These are phyloP conservation scores for Gambelia wislizenii DNA, from an alignment of 2,797 vertebrate genomes.

Conservation along the genomic window DNA sequence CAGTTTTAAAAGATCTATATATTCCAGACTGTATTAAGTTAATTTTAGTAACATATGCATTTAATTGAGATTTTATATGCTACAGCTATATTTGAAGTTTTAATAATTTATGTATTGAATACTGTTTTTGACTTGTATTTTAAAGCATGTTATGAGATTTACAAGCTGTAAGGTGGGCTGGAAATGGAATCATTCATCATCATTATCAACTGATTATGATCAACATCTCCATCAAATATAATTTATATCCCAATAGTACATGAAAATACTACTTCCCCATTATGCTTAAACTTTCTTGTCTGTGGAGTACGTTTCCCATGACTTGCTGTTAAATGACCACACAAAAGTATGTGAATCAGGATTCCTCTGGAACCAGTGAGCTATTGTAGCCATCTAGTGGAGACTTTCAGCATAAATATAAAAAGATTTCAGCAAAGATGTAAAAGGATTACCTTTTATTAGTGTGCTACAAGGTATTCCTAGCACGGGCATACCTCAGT, in stretches of 20 bases:
- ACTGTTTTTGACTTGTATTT: neutral
- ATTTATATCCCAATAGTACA: neutral
- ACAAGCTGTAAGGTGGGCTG: neutral
- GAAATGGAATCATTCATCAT: too few species aligned
- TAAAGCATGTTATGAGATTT: neutral
- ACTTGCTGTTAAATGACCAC: neutral
- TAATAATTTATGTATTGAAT: neutral
- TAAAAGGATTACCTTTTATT: neutral
- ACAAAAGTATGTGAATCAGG: neutral
- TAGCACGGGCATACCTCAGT: too few species aligned
- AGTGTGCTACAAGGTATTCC: neutral
- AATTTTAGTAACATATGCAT: neutral
- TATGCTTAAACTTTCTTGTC: neutral
- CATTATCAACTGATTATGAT: neutral
- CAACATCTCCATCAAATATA: neutral
- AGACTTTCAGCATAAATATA: neutral
- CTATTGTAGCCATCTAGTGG: conserved; percentile 17
- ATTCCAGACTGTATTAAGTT: neutral
- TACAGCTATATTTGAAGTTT: too few species aligned
- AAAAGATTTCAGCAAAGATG: neutral
- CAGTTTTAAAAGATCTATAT: too few species aligned
- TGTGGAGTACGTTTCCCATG: neutral
- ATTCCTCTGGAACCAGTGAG: neutral
- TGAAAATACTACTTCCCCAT: neutral
- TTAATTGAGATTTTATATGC: neutral